Evolutionary conservation across 2,797 vertebrate species (phyloP).

Genomic region (Kryptopterus vitreolus): DNA sequence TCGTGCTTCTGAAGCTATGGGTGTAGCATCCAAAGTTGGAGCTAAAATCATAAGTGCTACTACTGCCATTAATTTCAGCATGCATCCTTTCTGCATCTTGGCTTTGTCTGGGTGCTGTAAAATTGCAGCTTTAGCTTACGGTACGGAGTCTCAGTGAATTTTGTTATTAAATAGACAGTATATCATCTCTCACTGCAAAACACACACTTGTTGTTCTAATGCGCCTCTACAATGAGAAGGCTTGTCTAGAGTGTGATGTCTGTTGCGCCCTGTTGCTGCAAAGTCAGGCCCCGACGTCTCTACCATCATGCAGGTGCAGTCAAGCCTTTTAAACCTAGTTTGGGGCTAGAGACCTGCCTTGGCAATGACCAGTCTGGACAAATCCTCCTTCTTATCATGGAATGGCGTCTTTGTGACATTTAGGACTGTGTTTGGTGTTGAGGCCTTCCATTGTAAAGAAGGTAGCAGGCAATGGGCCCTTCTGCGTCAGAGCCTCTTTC

Average conservation of each 20-base stretch:
- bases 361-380: constrained; percentile 41
- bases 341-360: constrained; percentile 29
- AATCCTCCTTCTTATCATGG: constrained; percentile 30
- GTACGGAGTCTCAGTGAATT: neutral
- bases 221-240: constrained; percentile 56
- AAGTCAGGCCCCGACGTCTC: constrained; percentile 15
- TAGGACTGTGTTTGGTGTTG: constrained; percentile 55
- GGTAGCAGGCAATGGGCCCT: constrained; percentile 66
- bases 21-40: constrained; percentile 45
- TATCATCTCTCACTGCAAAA: neutral
- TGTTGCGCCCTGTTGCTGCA: neutral
- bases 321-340: constrained; percentile 43
- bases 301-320: constrained; percentile 29
- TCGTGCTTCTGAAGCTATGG: constrained; percentile 23
- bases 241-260: constrained; percentile 51
- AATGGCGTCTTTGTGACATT: constrained; percentile 53
- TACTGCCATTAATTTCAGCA: constrained; percentile 33
- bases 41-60: constrained; percentile 39
- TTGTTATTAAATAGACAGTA: neutral
- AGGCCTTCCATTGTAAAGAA: constrained; percentile 54
- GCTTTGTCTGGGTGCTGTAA: constrained; percentile 24
- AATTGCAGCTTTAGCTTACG: neutral
- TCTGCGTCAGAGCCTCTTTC: constrained; percentile 79
- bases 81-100: constrained; percentile 41
- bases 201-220: constrained; percentile 43